Conservation (phyloP, 1,140 invertebrate genomes). For the Caenorhabditis briggsae region DNA sequence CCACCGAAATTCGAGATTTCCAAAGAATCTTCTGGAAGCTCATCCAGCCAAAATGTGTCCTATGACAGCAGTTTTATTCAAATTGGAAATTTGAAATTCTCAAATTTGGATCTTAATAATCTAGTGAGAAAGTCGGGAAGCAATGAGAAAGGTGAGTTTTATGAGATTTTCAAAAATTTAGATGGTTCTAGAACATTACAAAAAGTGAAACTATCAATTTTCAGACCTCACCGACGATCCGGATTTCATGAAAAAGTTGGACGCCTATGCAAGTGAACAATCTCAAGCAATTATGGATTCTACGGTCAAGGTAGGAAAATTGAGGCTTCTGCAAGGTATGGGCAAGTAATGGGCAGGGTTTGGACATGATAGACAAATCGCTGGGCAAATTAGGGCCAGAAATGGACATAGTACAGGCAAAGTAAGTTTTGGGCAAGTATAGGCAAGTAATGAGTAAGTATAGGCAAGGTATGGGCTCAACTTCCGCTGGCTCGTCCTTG, state of each 20-base stretch:
- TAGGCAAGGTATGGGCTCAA: too few species aligned
- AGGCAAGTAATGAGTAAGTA: too few species aligned
- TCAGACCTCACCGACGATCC: not conserved
- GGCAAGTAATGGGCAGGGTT: too few species aligned
- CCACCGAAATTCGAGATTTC: too few species aligned
- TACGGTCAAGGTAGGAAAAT: not conserved
- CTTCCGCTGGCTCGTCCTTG: too few species aligned
- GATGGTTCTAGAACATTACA: too few species aligned
- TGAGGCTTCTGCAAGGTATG: not conserved
- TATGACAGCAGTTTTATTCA: conserved; percentile 8
- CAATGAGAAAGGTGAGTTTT: not conserved
- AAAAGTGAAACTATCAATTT: not conserved
- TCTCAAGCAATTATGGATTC: conserved; percentile 8
- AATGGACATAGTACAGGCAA: too few species aligned
- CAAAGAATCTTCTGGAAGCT: too few species aligned
- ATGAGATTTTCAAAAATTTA: not conserved
- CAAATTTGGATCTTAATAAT: not conserved
- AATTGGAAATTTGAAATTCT: conserved; percentile 20
- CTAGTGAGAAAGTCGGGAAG: conserved; percentile 5
- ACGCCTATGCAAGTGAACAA: not conserved
- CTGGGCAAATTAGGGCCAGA: too few species aligned
- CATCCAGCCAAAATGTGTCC: not conserved
- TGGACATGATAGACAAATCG: too few species aligned
- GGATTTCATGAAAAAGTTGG: conserved; percentile 1
- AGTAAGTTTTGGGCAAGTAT: too few species aligned